Conservation (phyloP, 2,888 invertebrate species). For the Melieria omissa region DNA sequence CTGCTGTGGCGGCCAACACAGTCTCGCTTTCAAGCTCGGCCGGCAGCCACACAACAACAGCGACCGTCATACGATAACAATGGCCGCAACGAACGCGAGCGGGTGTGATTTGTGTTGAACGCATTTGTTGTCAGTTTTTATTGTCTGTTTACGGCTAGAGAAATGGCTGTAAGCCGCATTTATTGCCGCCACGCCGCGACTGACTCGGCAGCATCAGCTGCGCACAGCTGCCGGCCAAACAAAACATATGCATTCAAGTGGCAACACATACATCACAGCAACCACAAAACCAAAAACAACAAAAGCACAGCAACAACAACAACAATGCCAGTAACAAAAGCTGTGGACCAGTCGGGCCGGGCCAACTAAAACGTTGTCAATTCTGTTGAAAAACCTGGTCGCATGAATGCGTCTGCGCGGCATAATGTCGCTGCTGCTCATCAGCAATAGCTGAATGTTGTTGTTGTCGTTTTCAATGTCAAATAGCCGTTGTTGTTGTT, state of each 20-base stretch:
- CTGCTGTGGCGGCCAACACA: background rate
- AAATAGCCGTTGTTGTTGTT: no score
- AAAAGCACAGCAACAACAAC: background rate
- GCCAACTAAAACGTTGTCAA: no score
- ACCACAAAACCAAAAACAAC: background rate
- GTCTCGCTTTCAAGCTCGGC: background rate
- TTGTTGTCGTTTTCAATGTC: no score
- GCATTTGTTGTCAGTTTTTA: conserved; percentile 42
- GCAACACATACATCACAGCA: background rate
- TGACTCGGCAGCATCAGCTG: background rate
- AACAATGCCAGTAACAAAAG: background rate
- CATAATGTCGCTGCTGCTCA: background rate
- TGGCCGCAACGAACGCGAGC: conserved; percentile 4
- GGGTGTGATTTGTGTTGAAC: conserved; percentile 33
- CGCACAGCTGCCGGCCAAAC: background rate
- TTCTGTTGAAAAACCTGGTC: no score
- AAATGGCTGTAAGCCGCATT: conserved; percentile 38
- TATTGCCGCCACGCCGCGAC: conserved; percentile 36
- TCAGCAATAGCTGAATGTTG: background rate
- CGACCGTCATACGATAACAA: background rate
- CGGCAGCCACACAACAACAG: conserved; percentile 6
- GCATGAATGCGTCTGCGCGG: background rate
- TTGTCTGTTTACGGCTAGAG: conserved; percentile 48
- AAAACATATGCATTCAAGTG: background rate
- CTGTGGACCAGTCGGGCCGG: no score